These are phyloP conservation scores for Ovis aries DNA, from an alignment of 2,113 vertebrate genomes.

Conservation along the genomic window DNA sequence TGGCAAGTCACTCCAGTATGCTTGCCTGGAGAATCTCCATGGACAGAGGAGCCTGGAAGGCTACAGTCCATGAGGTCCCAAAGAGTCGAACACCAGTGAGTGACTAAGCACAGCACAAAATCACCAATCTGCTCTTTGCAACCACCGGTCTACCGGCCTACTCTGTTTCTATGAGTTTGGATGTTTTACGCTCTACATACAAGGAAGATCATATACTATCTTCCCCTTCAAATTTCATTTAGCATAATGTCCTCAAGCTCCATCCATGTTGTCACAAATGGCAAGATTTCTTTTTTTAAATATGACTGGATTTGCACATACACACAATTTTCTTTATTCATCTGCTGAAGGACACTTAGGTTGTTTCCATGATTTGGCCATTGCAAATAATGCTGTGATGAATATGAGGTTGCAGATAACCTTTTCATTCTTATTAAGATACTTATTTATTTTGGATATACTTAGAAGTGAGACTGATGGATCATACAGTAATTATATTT, in stretches of 20 bases:
- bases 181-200: neutral
- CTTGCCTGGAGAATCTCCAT: neutral
- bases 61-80: neutral
- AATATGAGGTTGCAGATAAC: neutral
- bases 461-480: neutral
- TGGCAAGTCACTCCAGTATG: neutral
- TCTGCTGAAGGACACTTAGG: neutral
- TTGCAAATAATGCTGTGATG: neutral
- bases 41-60: neutral
- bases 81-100: fast-evolving
- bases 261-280: neutral
- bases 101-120: neutral
- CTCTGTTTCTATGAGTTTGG: neutral
- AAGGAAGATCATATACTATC: neutral
- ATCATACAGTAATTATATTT: neutral
- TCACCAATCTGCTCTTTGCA: neutral
- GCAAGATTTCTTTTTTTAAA: neutral
- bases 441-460: neutral
- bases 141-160: neutral
- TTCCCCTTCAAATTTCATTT: neutral
- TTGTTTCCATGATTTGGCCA: neutral
- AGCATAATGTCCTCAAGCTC: neutral
- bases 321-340: neutral
- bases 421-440: neutral
- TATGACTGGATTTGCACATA: neutral